Evolutionary conservation across 2,113 vertebrate species (phyloP), one percentile per base, ranked within the genome.

Genomic region (Onychorhynchus coronatus): DNA sequence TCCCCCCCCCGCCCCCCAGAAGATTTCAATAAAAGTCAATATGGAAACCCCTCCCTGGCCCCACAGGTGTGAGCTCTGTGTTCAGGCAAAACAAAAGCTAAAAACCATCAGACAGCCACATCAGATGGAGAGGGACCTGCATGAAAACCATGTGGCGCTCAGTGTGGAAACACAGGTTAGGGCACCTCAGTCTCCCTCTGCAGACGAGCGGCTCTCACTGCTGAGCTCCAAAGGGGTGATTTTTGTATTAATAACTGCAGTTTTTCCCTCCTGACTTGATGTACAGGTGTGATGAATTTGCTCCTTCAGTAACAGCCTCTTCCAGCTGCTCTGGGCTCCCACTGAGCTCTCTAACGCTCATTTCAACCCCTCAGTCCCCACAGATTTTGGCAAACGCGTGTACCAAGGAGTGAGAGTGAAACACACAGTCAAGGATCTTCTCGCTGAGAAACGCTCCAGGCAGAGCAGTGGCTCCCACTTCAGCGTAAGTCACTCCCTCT

Each of bases 361-460:
- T 80, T 65, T 74, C 44, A 2, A 83, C 52, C 90, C 58, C 68
- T 96, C 89, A 98, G 97, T 97, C 79, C 91, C 98, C n/a, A 96
- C 98, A 98, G 99, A 99, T 81, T 99, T 98, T 72, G 98, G 98
- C 41, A 99, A 99, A 71, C 94, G 99, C 1, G 98, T 99, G 71
- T 99, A 99, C 97, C 99, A 99, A 82, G 99, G 99, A 1, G 99
- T 99, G 52, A 95, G 99, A 47, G 99, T 99, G 70, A 99, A 99
- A 73, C 99, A 99, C 93, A 99, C 99, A 0, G 99, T 99, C 93
- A 99, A 99, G 95, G 99, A 99, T 39, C 98, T 99, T 10, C 98
- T 99, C 84, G 99, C 99, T 7, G 99, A 99, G 74, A 99, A 99
- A 81, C 95, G 99, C 37, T 99, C 98, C 33, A 97, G 98, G 63